phyloP scores from a whole-genome alignment of 2,888 invertebrate species.

The Brachyptera putata region DNA sequence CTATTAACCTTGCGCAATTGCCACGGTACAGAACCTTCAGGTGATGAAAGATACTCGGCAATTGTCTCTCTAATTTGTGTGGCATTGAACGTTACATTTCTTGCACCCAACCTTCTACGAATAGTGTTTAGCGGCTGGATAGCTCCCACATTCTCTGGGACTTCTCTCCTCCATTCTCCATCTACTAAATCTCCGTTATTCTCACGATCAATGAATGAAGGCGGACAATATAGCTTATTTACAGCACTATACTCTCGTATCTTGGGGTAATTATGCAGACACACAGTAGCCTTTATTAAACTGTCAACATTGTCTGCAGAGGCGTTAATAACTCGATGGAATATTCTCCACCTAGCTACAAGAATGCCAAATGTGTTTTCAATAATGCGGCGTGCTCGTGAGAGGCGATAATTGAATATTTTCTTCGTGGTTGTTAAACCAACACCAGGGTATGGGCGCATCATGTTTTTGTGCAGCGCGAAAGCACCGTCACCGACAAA shows the following conservation, averaged over 20 bases:
- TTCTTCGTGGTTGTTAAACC: background rate
- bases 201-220: background rate
- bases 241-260: background rate
- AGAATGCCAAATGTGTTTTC: conserved; percentile 25
- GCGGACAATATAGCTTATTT: background rate
- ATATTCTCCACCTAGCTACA: conserved; percentile 16
- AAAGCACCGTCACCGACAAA: conserved; percentile 18
- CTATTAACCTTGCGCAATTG: too few relatives aligned
- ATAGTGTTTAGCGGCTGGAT: background rate
- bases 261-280: conserved; percentile 20
- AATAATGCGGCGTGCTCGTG: background rate
- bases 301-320: background rate
- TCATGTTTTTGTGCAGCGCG: conserved; percentile 4
- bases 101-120: background rate
- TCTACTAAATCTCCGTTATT: background rate
- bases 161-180: background rate
- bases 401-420: conserved; percentile 20
- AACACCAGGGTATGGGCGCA: conserved; percentile 15
- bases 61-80: background rate
- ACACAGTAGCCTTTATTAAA: conserved; percentile 7
- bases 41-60: too few relatives aligned
- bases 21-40: too few relatives aligned
- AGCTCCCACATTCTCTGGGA: background rate
- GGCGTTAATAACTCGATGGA: background rate
- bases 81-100: background rate